Evolutionary conservation across 2,888 invertebrate genomes (phyloP), one percentile per base, ranked within the genome.

Genomic region (Luffia ferchaultella): DNA sequence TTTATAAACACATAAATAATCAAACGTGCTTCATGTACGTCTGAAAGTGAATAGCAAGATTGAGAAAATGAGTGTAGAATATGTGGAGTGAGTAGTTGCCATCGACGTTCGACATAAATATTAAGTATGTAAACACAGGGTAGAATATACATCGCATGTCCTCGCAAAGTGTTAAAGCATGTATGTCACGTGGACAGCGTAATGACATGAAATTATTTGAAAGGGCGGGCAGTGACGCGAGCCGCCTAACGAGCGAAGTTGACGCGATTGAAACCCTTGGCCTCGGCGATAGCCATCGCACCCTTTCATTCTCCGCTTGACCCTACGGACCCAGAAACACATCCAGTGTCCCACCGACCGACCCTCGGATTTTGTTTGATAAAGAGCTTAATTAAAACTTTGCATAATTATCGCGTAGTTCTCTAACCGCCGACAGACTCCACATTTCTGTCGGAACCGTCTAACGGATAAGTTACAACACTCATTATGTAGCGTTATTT

Each of bases 371-470:
- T 60, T 63, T 64, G 66, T 70, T 65, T 73, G 68, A 69, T 75
- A 70, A 71, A 72, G 64, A 60, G 63, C 69, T 73, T 75, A 75
- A 75, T 76, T 76, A 76, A 73, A 73, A 74, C 68, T 70, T 73
- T 62, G 60, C 65, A 47, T 45, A 50, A 43, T 15, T 45, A 18
- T 42, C 46, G 41, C 42, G 40, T 46, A 40, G 41, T 50, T 42
- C 42, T 20, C 50, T 42, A 15, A n/a, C n/a, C 16, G 17, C n/a
- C n/a, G 16, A 43, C 17, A 43, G 43, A n/a, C 43, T 43, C n/a
- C n/a, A n/a, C n/a, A 43, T 43, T 43, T 16, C 16, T 49, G 30
- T 40, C 12, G 12, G 18, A 5, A 9, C 3, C 18, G 41, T 12
- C 46, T 16, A 7, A 30, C 30, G 30, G 30, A 30, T 30, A 30